Percentiles rank a stretch among this genome's conserved stretches.
These are phyloP conservation scores for Ariopsis seemanni DNA, from an alignment of 2,113 vertebrate genomes.

Conservation along the genomic window DNA sequence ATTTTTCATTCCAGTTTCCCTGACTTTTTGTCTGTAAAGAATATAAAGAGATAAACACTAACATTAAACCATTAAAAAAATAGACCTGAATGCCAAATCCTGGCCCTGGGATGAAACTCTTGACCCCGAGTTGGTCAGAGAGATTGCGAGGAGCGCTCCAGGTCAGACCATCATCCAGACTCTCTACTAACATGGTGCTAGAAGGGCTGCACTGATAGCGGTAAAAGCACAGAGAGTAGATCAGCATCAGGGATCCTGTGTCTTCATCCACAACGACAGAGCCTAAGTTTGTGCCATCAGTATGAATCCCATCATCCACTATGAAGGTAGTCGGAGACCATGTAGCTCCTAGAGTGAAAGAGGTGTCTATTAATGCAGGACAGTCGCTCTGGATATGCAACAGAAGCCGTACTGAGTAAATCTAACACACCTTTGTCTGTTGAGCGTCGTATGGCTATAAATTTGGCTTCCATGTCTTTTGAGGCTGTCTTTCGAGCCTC, in stretches of 20 bases:
- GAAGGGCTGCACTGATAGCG: conserved; percentile 67
- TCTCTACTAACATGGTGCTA: conserved; percentile 84
- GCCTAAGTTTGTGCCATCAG: conserved; percentile 83
- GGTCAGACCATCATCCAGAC: conserved; percentile 80
- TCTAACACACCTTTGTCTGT: conserved; percentile 76
- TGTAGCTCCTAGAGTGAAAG: conserved; percentile 73
- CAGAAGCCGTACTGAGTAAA: not conserved
- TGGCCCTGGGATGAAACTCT: conserved; percentile 79
- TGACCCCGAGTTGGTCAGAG: conserved; percentile 76
- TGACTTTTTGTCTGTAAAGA: not conserved
- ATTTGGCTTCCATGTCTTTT: conserved; percentile 78
- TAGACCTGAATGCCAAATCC: conserved; percentile 86
- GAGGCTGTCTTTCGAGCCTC: conserved; percentile 78
- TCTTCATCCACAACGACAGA: conserved; percentile 79
- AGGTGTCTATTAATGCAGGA: not conserved
- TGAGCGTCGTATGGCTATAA: conserved; percentile 82
- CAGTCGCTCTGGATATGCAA: not conserved
- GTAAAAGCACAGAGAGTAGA: conserved; percentile 82
- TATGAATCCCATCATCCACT: conserved; percentile 70
- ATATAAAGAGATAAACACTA: not conserved
- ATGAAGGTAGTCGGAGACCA: conserved; percentile 85
- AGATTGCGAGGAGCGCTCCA: conserved; percentile 83
- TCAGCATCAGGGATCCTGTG: conserved; percentile 71
- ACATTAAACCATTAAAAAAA: not conserved
- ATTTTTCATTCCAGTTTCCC: not conserved